Evolutionary conservation across 2,888 invertebrate species (phyloP), one percentile per base, ranked within the genome.

Genomic region (Noctua pronuba): DNA sequence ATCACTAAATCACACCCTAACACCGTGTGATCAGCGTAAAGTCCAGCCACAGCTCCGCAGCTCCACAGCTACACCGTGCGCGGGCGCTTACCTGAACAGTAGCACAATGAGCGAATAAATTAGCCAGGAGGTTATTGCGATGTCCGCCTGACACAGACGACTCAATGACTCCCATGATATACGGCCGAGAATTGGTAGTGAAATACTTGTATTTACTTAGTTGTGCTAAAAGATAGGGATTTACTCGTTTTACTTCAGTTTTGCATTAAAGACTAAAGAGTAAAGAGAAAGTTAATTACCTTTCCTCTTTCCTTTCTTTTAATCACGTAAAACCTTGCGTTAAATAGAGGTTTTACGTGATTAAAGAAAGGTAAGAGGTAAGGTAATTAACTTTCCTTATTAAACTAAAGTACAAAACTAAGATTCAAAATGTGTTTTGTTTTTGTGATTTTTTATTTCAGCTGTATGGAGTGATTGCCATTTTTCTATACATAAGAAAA

Each of bases 101-200:
- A 79, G 74, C 86, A 93, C 93, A 93, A 93, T 93, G 92, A 91
- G 83, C 85, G 88, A 90, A 93, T 93, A 93, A 93, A 93, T 93
- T 93, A 92, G 90, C 88, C 86, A 90, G 83, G 81, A 72, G 88
- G 86, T 91, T 91, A 92, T 92, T 88, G 91, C 90, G 88, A 91
- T 89, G 91, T 92, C 91, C 66, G 24, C 3, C 74, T 89, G 90
- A 91, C 90, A 73, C 79, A 86, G 87, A 92, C 89, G 90, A 90
- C 89, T 92, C 92, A 90, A 92, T 92, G 88, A 90, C 86, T 89
- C 44, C 65, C 80, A 85, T 87, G 84, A 87, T 87, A 84, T 84
- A 87, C 85, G 65, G 73, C 64, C 58, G 52, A 5, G 67, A 18
- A 79, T 83, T 35, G 66, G 28, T 31, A 68, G 46, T 86, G 58